Evolutionary conservation across 2,113 vertebrate species (phyloP), one percentile per base, ranked within the genome.

Genomic region (Ceyx cyanopectus): DNA sequence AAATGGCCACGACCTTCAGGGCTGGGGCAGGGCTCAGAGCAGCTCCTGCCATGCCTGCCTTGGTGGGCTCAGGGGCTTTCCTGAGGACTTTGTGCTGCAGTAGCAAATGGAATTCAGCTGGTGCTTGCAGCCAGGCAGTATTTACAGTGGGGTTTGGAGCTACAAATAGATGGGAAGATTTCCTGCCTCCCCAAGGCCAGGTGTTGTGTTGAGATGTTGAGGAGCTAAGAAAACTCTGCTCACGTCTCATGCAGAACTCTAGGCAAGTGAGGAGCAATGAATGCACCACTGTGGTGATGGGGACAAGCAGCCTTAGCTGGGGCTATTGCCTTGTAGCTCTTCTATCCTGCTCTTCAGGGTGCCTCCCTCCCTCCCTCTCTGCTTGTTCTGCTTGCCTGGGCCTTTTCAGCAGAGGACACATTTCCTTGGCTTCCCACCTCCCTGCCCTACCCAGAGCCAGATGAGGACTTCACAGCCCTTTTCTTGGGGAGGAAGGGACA

Each of bases 401-500:
- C 18, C 87, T 41, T 70, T 76, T 68, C 45, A 61, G 68, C 1
- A 53, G 46, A 91, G 50, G 20, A 34, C 18, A 17, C 27, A 1
- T 79, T 76, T 41, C 1, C 46, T 19, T 61, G 66, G n/a, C 37
- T 41, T 50, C 68, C 26, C 32, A 45, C 23, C 50, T 53, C 18
- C 53, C 18, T 66, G 46, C 72, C 14, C 4, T 1, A 80, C 32
- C 21, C 26, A 23, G n/a, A 70, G 80, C 29, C 37, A 87, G 81
- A 75, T 69, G 32, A 93, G 84, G 68, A 57, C 69, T 75, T 70
- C 17, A 22, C 53, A 30, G 15, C 37, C 32, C 81, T 76, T 87
- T 46, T 70, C 81, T 62, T 50, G 86, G 70, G 93, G 67, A 37
- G 48, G 74, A 87, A 87, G 79, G 92, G 83, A 86, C 92, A 91